phyloP scores from a whole-genome alignment of 1,140 invertebrate genomes.

The Rhyzopertha dominica region DNA sequence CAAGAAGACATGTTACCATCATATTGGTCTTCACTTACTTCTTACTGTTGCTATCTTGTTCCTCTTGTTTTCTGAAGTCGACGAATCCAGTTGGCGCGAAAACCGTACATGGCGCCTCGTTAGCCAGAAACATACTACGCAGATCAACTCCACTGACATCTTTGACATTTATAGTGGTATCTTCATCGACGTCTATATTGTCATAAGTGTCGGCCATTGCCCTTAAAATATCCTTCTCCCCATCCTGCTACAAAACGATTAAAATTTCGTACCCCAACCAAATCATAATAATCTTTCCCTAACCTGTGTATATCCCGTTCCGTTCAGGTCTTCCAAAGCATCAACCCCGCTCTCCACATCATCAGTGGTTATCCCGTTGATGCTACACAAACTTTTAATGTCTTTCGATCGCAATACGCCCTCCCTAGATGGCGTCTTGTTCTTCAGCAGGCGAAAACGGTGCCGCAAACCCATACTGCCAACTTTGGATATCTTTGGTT shows the following conservation, averaged over 20 bases:
- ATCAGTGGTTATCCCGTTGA: constrained; percentile 37
- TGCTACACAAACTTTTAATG: constrained; percentile 37
- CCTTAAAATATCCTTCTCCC: too few species aligned
- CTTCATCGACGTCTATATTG: constrained; percentile 39
- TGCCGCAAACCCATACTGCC: constrained; percentile 21
- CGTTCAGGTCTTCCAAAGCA: constrained; percentile 45
- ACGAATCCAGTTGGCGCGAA: constrained; percentile 40
- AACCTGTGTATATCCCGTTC: constrained; percentile 12
- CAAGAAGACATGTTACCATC: too few species aligned
- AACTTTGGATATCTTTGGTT: too few species aligned
- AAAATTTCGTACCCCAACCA: too few species aligned
- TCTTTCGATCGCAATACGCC: constrained; percentile 25
- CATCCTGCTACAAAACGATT: too few species aligned
- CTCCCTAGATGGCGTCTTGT: constrained; percentile 25
- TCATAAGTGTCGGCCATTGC: constrained; percentile 25
- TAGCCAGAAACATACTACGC: neutral
- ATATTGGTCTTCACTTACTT: too few species aligned
- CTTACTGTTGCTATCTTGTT: too few species aligned
- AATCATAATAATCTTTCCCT: too few species aligned
- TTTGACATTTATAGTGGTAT: constrained; percentile 33
- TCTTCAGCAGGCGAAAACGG: constrained; percentile 26
- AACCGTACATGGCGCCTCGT: constrained; percentile 15
- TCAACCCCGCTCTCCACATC: constrained; percentile 54
- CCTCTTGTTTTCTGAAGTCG: too few species aligned
- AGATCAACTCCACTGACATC: constrained; percentile 28